Evolutionary conservation across 2,888 invertebrate species (phyloP).

Genomic region (Sinelater perroti): DNA sequence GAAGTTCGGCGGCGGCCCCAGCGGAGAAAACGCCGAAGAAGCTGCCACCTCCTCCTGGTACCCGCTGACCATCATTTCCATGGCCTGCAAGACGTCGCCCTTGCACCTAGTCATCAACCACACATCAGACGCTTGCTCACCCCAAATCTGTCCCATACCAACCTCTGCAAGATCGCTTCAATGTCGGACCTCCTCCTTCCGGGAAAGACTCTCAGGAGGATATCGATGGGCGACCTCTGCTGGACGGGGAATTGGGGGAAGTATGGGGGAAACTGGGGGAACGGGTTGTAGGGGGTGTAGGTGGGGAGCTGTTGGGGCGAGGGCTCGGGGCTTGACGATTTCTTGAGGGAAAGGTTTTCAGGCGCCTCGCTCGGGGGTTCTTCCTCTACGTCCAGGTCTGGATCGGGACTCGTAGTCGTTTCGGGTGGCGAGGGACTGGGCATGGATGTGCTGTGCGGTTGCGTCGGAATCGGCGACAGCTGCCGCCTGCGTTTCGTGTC

Average conservation of each 20-base stretch:
- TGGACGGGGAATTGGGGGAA: slow-evolving; percentile 59
- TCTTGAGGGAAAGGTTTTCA: slow-evolving; percentile 84
- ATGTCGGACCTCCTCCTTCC: slow-evolving; percentile 86
- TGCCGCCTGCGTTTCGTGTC: slow-evolving; percentile 54
- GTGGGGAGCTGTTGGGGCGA: slow-evolving; percentile 48
- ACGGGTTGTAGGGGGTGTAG: slow-evolving; percentile 59
- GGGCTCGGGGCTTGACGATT: slow-evolving; percentile 61
- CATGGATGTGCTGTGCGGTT: slow-evolving; percentile 61
- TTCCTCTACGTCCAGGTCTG: slow-evolving; percentile 66
- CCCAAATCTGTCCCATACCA: slow-evolving; percentile 53
- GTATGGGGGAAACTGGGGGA: slow-evolving; percentile 59
- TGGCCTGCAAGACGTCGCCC: slow-evolving; percentile 91
- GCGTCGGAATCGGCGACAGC: slow-evolving; percentile 55
- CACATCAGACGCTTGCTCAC: no score
- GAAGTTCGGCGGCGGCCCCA: slow-evolving; percentile 69
- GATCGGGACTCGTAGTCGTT: slow-evolving; percentile 57
- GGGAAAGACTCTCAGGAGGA: slow-evolving; percentile 89
- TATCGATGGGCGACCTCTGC: slow-evolving; percentile 84
- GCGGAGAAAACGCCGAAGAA: slow-evolving; percentile 80
- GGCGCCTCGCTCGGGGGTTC: slow-evolving; percentile 68
- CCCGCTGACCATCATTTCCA: slow-evolving; percentile 87
- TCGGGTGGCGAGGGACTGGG: slow-evolving; percentile 59
- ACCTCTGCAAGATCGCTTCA: slow-evolving; percentile 80
- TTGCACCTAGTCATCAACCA: slow-evolving; percentile 56
- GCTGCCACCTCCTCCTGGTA: slow-evolving; percentile 49